These are phyloP conservation scores for Aphodius sticticus DNA, from an alignment of 2,888 invertebrate species.

Conservation along the genomic window DNA sequence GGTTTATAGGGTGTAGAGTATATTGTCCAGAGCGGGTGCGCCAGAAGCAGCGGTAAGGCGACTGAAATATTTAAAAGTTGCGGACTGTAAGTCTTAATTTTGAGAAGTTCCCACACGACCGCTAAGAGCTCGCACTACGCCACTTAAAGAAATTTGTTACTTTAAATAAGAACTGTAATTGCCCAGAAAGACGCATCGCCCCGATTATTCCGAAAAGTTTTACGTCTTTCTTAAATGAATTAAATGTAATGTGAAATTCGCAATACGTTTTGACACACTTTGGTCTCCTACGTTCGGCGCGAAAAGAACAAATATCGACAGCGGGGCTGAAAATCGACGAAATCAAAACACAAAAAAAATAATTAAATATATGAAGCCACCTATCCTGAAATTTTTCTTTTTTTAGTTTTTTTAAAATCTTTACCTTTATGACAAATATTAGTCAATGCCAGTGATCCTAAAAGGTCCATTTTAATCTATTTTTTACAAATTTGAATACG, in stretches of 20 bases:
- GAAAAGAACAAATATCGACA: too few relatives aligned
- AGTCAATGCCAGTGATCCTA: too few relatives aligned
- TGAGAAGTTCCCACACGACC: not conserved
- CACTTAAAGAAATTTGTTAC: slow-evolving; percentile 37
- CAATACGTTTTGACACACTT: not conserved
- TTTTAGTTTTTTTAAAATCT: too few relatives aligned
- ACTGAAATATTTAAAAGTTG: not conserved
- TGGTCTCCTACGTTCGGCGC: too few relatives aligned
- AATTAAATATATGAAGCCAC: too few relatives aligned
- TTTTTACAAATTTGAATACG: too few relatives aligned
- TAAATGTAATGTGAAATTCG: not conserved
- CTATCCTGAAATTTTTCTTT: too few relatives aligned
- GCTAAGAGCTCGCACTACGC: slow-evolving; percentile 17
- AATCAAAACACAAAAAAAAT: too few relatives aligned
- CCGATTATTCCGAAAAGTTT: not conserved
- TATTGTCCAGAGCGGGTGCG: not conserved
- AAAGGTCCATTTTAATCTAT: too few relatives aligned
- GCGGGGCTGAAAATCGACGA: too few relatives aligned
- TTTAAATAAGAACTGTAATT: slow-evolving; percentile 35
- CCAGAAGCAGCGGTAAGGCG: not conserved
- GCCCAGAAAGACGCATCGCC: not conserved
- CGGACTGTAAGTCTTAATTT: not conserved
- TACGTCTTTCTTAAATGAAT: not conserved
- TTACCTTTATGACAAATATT: too few relatives aligned
- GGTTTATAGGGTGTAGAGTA: not conserved